Percentiles rank a stretch among this genome's conserved stretches.
Conservation (phyloP, 2,888 invertebrate genomes). For the Loripinus fragilis region DNA sequence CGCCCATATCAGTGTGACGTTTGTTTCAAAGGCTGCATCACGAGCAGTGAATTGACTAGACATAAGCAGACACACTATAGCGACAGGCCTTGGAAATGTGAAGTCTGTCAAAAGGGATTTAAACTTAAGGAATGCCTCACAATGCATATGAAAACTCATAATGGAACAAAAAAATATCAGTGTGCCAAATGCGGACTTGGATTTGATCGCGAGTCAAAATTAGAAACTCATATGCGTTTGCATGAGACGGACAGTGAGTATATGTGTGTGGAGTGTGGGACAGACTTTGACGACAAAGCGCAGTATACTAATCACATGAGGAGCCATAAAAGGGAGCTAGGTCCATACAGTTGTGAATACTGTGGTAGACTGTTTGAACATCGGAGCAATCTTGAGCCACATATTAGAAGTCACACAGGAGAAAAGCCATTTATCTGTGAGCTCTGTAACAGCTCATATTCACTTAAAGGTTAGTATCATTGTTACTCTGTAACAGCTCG, state of each 20-base stretch:
- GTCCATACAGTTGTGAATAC: constrained; percentile 8
- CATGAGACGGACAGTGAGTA: constrained; percentile 34
- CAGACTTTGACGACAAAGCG: constrained; percentile 48
- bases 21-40: constrained; percentile 56
- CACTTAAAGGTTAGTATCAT: constrained; percentile 14
- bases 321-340: constrained; percentile 19
- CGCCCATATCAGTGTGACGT: constrained; percentile 54
- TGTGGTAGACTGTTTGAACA: constrained; percentile 9
- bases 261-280: constrained; percentile 52
- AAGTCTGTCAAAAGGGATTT: constrained; percentile 49
- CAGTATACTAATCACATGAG: constrained; percentile 56
- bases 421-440: constrained; percentile 21
- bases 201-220: constrained; percentile 40
- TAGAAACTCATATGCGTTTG: constrained; percentile 42
- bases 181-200: constrained; percentile 58
- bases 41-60: constrained; percentile 53
- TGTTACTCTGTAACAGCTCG: no score
- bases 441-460: constrained; percentile 5
- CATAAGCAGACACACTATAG: constrained; percentile 37
- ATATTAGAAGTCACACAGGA: not conserved
- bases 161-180: constrained; percentile 40
- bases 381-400: constrained; percentile 11
- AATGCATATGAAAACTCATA: constrained; percentile 61
- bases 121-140: constrained; percentile 53
- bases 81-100: constrained; percentile 35